Percentiles rank a stretch among this genome's conserved stretches.
These are phyloP conservation scores for Drosophila baimaii DNA, from an alignment of 1,140 invertebrate genomes.

Conservation along the genomic window DNA sequence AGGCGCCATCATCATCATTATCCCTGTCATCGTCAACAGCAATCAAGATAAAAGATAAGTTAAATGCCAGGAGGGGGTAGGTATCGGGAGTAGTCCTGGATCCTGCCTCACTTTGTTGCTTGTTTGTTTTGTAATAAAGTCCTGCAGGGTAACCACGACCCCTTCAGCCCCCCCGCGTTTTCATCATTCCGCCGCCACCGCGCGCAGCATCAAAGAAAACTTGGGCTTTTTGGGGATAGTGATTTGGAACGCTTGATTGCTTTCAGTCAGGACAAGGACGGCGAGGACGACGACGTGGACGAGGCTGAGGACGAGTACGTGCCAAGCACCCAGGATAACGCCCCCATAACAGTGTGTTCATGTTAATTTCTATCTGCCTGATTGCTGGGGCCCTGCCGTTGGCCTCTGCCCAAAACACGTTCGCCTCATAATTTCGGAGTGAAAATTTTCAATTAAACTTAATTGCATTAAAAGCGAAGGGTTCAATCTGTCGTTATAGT, in stretches of 20 bases:
- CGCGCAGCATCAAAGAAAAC: conserved; percentile 74
- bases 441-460: conserved; percentile 83
- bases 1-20: conserved; percentile 77
- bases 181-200: conserved; percentile 28
- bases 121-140: conserved; percentile 82
- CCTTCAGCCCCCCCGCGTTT: conserved; percentile 8
- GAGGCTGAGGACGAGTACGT: conserved; percentile 54
- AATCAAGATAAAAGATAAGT: conserved; percentile 83
- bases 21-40: conserved; percentile 82
- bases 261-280: conserved; percentile 49
- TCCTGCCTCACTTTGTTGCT: conserved; percentile 36
- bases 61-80: conserved; percentile 62
- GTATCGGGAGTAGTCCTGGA: conserved; percentile 27
- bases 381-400: conserved; percentile 52
- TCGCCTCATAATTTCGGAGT: conserved; percentile 80
- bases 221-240: conserved; percentile 77
- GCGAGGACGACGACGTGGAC: not conserved
- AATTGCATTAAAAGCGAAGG: conserved; percentile 83
- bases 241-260: conserved; percentile 81
- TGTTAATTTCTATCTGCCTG: conserved; percentile 81
- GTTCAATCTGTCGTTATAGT: conserved; percentile 80
- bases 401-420: conserved; percentile 61
- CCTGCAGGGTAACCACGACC: conserved; percentile 42
- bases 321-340: conserved; percentile 66
- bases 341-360: conserved; percentile 57